Base-by-base conservation (phyloP, 1,140 invertebrate species). In the Cherax quadricarinatus region DNA sequence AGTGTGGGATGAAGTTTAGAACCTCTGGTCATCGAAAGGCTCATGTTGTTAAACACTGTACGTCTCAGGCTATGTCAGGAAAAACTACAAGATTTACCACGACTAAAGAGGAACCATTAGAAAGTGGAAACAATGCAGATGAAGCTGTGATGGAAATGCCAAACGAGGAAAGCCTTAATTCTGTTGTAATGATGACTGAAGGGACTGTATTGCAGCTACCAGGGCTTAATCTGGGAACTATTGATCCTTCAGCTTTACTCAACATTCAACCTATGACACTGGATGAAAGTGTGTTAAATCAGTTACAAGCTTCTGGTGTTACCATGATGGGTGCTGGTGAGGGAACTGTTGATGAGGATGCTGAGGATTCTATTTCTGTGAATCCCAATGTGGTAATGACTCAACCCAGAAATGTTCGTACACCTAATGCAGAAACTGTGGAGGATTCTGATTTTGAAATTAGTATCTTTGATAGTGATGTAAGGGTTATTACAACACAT, bases 1-100 rank as follows among this genome's bases (percentile, higher is more conserved):
- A 94, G 18, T 95, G 94, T 88, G 93, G 93, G 18, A 94, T 93
- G 92, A 94, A 90, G 70, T 94, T 94, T 83, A 84, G 93, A 81
- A 93, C 93, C 3, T 92, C 91, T 51, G 93, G 93, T 18, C 93
- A 93, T 79, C 87, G 93, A n/a, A 93, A 93, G 82, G 88, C 91
- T 75, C 93, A 93, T 87, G 82, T 93, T 18, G 82, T 93, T 5
- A 92, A 92, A 21, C 93, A 93, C 78, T 93, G 91, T 30, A 90
- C 92, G 6, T 70, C 70, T 14, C 84, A 86, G 21, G 62, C 89
- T 18, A n/a, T 85, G 16, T 62, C 83, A 16, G 60, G 83, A 1
- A 83, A 79, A 24, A 79, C 9, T n/a, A 4, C 89, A 6, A 82
- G 79, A 62, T 21, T 73, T 24, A 2, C n/a, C 16, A n/a, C 81